phyloP scores from a whole-genome alignment of 2,888 invertebrate genomes.

The Odontocolon sp. region DNA sequence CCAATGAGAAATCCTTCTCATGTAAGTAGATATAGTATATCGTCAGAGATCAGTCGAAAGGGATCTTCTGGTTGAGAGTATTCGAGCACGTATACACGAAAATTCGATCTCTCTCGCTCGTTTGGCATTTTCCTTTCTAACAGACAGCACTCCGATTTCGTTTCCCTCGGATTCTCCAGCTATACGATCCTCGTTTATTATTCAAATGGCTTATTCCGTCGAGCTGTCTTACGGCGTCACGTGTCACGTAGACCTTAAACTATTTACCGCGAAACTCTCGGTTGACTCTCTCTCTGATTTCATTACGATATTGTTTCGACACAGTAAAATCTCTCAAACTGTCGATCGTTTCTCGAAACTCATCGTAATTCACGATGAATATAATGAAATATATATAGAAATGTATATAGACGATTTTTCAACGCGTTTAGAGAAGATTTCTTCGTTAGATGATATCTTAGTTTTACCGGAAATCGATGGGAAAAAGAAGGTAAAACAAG shows the following conservation, averaged over 20 bases:
- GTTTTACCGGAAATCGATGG: constrained; percentile 2
- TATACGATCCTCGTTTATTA: constrained; percentile 69
- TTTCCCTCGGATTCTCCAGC: constrained; percentile 27
- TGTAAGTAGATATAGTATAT: constrained; percentile 32
- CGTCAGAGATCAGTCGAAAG: constrained; percentile 53
- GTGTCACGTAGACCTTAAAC: constrained; percentile 67
- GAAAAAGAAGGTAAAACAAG: constrained; percentile 4
- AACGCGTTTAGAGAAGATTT: neutral
- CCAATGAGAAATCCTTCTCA: constrained; percentile 32
- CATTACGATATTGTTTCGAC: constrained; percentile 59
- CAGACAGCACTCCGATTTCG: constrained; percentile 37
- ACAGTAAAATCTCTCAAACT: constrained; percentile 16
- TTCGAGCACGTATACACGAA: constrained; percentile 47
- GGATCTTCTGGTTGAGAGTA: constrained; percentile 32
- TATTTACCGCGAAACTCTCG: constrained; percentile 65
- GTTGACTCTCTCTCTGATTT: constrained; percentile 65
- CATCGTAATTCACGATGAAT: neutral
- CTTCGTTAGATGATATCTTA: neutral
- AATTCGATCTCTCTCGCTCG: neutral
- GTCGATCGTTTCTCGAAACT: neutral
- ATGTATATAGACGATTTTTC: neutral
- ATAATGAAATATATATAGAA: neutral
- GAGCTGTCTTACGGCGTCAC: constrained; percentile 64
- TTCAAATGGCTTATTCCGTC: constrained; percentile 68
- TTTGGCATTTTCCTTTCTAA: constrained; percentile 31